Evolutionary conservation across 92 coral and sea anemone species (phyloP).

Genomic region (Desmophyllum pertusum): DNA sequence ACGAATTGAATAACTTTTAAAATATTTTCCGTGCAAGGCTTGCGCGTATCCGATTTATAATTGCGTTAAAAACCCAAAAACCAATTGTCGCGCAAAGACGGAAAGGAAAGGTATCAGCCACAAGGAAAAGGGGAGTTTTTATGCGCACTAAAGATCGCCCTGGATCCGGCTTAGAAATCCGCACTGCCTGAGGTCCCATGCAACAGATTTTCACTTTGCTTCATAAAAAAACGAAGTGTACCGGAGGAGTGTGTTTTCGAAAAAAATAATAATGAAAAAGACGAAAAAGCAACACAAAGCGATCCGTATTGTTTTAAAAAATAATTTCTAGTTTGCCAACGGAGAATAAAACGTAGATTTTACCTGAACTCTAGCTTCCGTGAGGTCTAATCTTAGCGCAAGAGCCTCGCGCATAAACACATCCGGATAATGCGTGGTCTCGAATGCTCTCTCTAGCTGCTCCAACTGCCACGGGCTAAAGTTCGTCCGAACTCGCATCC

Average conservation of each 20-base stretch:
- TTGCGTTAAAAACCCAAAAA: neutral
- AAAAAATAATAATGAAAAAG: neutral
- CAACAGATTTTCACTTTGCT: neutral
- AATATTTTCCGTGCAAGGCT: neutral
- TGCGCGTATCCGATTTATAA: neutral
- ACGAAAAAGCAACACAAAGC: neutral
- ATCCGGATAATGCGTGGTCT: slow-evolving; percentile 95
- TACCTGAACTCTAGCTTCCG: slow-evolving; percentile 99
- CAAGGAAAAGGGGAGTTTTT: neutral
- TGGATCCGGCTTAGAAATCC: neutral
- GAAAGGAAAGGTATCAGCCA: neutral
- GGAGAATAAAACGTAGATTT: neutral
- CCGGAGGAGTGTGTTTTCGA: neutral
- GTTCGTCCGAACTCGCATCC: slow-evolving; percentile 97
- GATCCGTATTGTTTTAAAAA: too few relatives aligned
- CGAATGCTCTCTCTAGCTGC: slow-evolving; percentile 95
- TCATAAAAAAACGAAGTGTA: neutral
- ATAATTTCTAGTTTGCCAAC: neutral
- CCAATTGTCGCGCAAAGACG: neutral
- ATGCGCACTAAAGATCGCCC: neutral
- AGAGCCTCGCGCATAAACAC: slow-evolving; percentile 99
- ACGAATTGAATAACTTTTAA: neutral
- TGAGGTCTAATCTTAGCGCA: slow-evolving; percentile 89
- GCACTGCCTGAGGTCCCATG: neutral
- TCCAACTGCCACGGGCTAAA: slow-evolving; percentile 99